Evolutionary conservation across 2,113 vertebrate species (phyloP).

Genomic region (Lathamus discolor): DNA sequence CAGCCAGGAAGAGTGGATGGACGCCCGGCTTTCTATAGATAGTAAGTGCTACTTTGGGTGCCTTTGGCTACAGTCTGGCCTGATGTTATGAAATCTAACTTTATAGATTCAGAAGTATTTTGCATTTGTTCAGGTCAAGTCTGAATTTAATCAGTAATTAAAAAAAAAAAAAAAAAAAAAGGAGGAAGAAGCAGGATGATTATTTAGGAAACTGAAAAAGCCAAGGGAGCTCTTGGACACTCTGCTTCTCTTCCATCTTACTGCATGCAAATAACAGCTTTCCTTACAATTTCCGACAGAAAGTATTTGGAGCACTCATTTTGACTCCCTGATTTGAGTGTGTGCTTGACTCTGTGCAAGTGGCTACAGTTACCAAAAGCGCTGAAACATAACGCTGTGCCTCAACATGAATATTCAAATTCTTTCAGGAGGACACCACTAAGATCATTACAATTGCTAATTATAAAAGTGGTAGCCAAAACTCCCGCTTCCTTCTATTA

Average conservation of each 20-base stretch:
- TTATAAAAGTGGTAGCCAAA: constrained; percentile 70
- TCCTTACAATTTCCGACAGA: constrained; percentile 28
- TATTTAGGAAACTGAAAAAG: constrained; percentile 31
- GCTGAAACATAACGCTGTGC: constrained; percentile 6
- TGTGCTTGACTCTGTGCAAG: constrained; percentile 40
- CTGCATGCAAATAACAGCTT: constrained; percentile 61
- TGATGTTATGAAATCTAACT: background rate
- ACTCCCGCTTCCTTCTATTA: constrained; percentile 73
- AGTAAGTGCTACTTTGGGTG: background rate
- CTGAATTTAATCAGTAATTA: background rate
- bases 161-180: background rate
- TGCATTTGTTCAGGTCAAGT: background rate
- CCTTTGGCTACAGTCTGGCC: background rate
- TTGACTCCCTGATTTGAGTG: constrained; percentile 46
- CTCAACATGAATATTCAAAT: constrained; percentile 42
- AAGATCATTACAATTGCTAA: constrained; percentile 72
- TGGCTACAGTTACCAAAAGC: constrained; percentile 36
- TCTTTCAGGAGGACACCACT: constrained; percentile 50
- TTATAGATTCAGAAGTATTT: background rate
- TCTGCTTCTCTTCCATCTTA: constrained; percentile 14
- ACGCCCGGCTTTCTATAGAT: background rate
- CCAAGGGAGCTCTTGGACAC: background rate
- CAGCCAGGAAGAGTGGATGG: background rate
- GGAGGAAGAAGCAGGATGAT: background rate
- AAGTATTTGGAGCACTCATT: constrained; percentile 31